Evolutionary conservation across 2,797 vertebrate genomes (phyloP).

Genomic region (Phrynocephalus guinanensis): DNA sequence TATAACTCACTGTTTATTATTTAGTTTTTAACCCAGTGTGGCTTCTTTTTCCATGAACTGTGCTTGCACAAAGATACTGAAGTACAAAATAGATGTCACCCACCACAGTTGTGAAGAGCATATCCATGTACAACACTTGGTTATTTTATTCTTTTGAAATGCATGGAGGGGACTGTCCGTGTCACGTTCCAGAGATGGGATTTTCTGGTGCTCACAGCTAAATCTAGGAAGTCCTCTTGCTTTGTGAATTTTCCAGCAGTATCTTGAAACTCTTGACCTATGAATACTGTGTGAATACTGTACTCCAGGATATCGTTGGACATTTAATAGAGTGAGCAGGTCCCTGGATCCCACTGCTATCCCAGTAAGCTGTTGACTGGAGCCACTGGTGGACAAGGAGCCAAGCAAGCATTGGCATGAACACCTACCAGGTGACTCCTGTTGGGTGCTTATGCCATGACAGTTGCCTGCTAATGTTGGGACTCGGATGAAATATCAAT

Average conservation of each 20-base stretch:
- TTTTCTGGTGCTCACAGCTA: no score
- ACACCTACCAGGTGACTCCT: neutral
- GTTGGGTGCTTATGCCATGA: neutral
- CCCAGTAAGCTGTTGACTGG: neutral
- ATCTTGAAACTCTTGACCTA: no score
- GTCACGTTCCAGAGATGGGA: neutral
- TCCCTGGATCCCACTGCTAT: neutral
- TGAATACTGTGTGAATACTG: neutral
- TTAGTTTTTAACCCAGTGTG: no score
- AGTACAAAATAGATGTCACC: neutral
- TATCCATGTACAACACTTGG: no score
- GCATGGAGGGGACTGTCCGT: neutral
- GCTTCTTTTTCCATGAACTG: no score
- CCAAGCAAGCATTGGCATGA: neutral
- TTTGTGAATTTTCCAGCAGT: neutral
- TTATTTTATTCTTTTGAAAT: neutral
- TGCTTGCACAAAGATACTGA: no score
- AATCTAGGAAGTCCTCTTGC: no score
- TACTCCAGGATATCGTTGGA: neutral
- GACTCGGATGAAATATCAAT: neutral
- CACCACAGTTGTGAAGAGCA: no score
- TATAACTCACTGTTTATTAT: no score
- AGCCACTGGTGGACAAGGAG: neutral
- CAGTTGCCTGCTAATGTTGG: neutral
- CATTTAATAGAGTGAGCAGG: neutral